Conservation (phyloP, 23 tunicate genomes). For the Trididemnum miniatum region DNA sequence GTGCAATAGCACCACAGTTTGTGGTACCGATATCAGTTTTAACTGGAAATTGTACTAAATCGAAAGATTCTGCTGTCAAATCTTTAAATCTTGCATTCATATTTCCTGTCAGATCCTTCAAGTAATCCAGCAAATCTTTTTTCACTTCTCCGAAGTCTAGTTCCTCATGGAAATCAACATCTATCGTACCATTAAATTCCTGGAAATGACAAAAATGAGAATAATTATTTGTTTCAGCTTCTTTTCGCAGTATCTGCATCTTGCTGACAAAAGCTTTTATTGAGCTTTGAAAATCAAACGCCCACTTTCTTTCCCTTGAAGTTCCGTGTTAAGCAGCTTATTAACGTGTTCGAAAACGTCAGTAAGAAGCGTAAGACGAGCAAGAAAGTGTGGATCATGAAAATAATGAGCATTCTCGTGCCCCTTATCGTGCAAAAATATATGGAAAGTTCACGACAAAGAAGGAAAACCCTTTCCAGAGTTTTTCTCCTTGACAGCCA, state of each 20-base stretch:
- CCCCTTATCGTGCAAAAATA: conserved; percentile 19
- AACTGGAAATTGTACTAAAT: conserved; percentile 32
- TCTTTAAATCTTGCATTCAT: too few species aligned
- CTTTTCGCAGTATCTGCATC: conserved; percentile 38
- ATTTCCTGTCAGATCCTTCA: too few species aligned
- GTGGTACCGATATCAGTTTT: conserved; percentile 24
- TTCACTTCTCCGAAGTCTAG: too few species aligned
- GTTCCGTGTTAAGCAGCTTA: conserved; percentile 18
- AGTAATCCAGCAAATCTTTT: too few species aligned
- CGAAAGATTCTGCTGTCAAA: conserved; percentile 34
- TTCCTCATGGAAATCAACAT: conserved; percentile 29
- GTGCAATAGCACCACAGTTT: conserved; percentile 35
- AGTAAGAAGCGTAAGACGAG: conserved; percentile 15
- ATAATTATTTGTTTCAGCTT: conserved; percentile 33
- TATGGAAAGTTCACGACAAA: background rate
- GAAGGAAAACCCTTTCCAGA: too few species aligned
- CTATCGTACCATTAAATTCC: conserved; percentile 35
- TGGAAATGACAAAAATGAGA: conserved; percentile 42
- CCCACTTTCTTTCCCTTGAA: conserved; percentile 9
- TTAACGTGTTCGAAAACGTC: conserved; percentile 2
- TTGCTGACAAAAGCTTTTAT: too few species aligned
- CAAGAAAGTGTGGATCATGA: conserved; percentile 19
- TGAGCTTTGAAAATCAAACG: too few species aligned
- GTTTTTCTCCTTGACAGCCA: too few species aligned
- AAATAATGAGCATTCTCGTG: conserved; percentile 15